These are phyloP conservation scores for Torymus auratus DNA, from an alignment of 2,888 invertebrate species.

Conservation along the genomic window DNA sequence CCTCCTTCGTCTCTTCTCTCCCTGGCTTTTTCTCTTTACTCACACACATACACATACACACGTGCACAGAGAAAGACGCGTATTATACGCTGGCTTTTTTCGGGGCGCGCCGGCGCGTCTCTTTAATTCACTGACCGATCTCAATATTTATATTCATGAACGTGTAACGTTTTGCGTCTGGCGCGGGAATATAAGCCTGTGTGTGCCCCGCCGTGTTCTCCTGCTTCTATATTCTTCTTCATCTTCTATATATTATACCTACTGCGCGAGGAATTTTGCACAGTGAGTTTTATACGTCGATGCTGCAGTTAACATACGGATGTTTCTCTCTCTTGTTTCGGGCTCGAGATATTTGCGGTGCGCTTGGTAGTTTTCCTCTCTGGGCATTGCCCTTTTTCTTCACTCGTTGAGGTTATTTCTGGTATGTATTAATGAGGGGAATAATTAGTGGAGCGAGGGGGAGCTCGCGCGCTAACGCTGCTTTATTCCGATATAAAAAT, in stretches of 20 bases:
- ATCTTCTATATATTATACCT: no score
- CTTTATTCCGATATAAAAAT: no score
- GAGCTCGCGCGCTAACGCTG: no score
- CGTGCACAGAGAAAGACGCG: no score
- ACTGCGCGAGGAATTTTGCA: background rate
- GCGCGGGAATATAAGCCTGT: no score
- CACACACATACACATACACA: background rate
- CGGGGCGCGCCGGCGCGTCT: constrained; percentile 42
- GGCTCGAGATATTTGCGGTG: no score
- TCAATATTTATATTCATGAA: constrained; percentile 57
- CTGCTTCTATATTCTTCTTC: background rate
- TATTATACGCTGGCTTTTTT: constrained; percentile 24
- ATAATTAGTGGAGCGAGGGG: no score
- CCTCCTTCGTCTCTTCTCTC: constrained; percentile 36
- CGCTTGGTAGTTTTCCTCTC: no score
- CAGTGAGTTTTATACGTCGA: no score
- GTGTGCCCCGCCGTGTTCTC: background rate
- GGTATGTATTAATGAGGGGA: no score
- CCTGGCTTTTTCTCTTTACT: background rate
- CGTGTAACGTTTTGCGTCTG: constrained; percentile 38
- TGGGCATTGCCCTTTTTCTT: background rate
- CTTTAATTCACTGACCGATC: constrained; percentile 59
- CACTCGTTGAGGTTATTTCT: background rate
- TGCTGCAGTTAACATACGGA: no score
- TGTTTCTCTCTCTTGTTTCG: no score